Percentiles rank a stretch among this genome's conserved stretches.
Evolutionary conservation across 2,888 invertebrate species (phyloP).

Genomic region (Eupithecia subfuscata): DNA sequence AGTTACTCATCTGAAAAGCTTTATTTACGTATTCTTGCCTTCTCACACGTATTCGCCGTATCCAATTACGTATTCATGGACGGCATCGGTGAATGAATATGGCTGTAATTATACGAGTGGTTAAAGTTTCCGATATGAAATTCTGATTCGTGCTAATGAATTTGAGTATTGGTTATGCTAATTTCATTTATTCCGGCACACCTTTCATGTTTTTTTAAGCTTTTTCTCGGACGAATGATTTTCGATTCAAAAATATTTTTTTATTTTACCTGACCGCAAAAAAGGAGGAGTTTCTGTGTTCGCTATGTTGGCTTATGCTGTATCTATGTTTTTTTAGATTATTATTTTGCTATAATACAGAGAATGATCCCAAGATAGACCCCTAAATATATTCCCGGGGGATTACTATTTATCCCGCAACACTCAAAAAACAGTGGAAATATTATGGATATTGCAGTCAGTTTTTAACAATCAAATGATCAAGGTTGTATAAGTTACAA

Average conservation of each 20-base stretch:
- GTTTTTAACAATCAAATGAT: too few relatives aligned
- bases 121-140: slow-evolving; percentile 40
- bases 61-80: slow-evolving; percentile 49
- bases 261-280: not conserved
- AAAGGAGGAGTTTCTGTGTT: too few relatives aligned
- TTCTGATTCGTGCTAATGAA: slow-evolving; percentile 36
- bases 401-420: too few relatives aligned
- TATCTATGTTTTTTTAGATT: too few relatives aligned
- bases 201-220: slow-evolving; percentile 10
- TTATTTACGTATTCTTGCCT: slow-evolving; percentile 54
- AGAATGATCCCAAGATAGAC: too few relatives aligned
- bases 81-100: slow-evolving; percentile 42
- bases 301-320: too few relatives aligned
- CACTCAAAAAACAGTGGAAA: too few relatives aligned
- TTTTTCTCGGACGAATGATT: not conserved
- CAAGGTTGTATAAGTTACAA: not conserved
- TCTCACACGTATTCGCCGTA: slow-evolving; percentile 52
- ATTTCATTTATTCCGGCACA: slow-evolving; percentile 26
- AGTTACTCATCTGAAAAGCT: slow-evolving; percentile 66
- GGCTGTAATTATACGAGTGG: slow-evolving; percentile 37
- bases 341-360: too few relatives aligned
- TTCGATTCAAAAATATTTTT: not conserved
- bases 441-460: too few relatives aligned
- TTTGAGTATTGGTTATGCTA: slow-evolving; percentile 24
- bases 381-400: too few relatives aligned